These are phyloP conservation scores for Naja naja DNA, from an alignment of 2,113 vertebrate genomes.

Conservation along the genomic window DNA sequence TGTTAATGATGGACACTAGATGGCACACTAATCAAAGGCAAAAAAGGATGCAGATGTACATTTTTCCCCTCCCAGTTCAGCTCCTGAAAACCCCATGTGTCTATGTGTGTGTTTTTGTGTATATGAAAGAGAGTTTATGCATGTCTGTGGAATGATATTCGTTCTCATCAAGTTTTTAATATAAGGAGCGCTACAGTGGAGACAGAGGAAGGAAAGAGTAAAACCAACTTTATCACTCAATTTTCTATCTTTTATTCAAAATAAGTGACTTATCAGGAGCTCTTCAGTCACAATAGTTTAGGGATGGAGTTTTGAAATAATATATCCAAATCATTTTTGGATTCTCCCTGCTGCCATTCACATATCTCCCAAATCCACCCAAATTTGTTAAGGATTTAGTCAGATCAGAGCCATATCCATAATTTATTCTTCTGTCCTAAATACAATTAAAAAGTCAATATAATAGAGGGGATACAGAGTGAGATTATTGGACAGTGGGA, in stretches of 20 bases:
- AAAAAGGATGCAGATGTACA: neutral
- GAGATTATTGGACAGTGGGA: neutral
- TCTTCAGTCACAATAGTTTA: neutral
- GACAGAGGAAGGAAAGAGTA: neutral
- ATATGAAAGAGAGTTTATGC: neutral
- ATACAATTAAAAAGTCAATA: neutral
- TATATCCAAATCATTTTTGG: neutral
- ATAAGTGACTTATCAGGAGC: neutral
- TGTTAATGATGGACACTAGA: conserved; percentile 33
- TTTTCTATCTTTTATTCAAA: neutral
- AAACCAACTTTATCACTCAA: neutral
- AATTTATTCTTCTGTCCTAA: neutral
- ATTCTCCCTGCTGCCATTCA: neutral
- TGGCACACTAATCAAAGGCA: conserved; percentile 45
- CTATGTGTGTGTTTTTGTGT: neutral
- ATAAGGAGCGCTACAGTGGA: neutral
- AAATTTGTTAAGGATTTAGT: neutral
- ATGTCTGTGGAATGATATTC: neutral
- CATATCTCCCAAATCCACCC: neutral
- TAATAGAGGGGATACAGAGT: neutral
- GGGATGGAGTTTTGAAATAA: neutral
- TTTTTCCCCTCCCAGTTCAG: neutral
- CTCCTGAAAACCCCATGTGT: neutral
- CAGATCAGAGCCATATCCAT: neutral
- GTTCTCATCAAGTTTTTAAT: neutral